Evolutionary conservation across 35 echinoderm and acorn worm species (phyloP), one percentile per base, ranked within the genome.

Genomic region (Chiridota heheva): DNA sequence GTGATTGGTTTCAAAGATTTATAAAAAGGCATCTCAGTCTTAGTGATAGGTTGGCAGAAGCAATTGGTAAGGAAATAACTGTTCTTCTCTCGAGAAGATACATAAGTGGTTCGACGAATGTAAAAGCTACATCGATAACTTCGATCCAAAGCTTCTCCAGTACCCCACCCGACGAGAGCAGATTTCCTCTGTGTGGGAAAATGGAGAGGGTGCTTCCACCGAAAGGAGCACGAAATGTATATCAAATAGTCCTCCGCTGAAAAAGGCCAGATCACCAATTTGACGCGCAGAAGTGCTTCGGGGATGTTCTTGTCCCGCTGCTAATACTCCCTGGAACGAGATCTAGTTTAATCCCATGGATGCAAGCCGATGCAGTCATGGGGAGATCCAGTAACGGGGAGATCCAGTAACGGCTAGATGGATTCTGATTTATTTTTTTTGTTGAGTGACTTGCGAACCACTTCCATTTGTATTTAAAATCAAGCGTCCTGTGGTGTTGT

Each of bases 321-420:
- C 29, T 58, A 7, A 77, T 77, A 26, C 59, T 34, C 29, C 53
- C 73, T 7, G 73, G 53, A 7, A 27, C 55, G 27, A 28, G 73
- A 15, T 58, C 44, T 16, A 55, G 44, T 36, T 77, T 58, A 5
- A 77, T 58, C 18, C 73, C 73, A n/a, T n/a, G n/a, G n/a, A n/a
- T n/a, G n/a, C n/a, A n/a, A n/a, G n/a, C n/a, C n/a, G n/a, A n/a
- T n/a, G n/a, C n/a, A n/a, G n/a, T n/a, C n/a, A n/a, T n/a, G n/a
- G n/a, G n/a, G n/a, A n/a, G n/a, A n/a, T n/a, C n/a, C n/a, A n/a
- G n/a, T n/a, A n/a, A n/a, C n/a, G n/a, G n/a, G n/a, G n/a, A n/a
- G n/a, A n/a, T n/a, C n/a, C n/a, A n/a, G n/a, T n/a, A n/a, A n/a
- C 7, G 86, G 86, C 4, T 88, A 76, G 86, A 88, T 88, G 0